Conservation (phyloP, 2,888 invertebrate genomes). For the Homarus gammarus region DNA sequence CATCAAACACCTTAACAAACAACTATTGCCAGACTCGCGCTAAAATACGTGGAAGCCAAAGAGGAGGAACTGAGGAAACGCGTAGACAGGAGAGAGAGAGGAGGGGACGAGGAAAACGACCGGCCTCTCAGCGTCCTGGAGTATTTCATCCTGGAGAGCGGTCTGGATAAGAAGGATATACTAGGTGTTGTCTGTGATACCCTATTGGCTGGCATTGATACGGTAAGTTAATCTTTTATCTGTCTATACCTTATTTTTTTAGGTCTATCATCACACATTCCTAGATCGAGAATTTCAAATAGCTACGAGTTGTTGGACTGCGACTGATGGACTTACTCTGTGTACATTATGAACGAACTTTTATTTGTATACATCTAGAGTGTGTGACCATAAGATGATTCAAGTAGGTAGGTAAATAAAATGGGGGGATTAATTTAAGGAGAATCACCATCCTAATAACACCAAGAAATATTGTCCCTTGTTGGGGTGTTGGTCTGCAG, state of each 20-base stretch:
- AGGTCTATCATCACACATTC: not conserved
- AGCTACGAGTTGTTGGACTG: too few relatives aligned
- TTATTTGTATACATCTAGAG: too few relatives aligned
- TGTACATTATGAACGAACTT: too few relatives aligned
- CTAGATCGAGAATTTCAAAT: too few relatives aligned
- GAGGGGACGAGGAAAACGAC: not conserved
- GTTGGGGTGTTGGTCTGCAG: too few relatives aligned
- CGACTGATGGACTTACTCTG: too few relatives aligned
- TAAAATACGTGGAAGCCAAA: constrained; percentile 61
- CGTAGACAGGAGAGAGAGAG: not conserved
- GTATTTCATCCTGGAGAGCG: constrained; percentile 85
- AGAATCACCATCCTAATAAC: too few relatives aligned
- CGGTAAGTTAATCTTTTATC: constrained; percentile 78
- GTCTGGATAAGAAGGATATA: constrained; percentile 88
- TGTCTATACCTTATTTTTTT: not conserved
- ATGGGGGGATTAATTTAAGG: too few relatives aligned
- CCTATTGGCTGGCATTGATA: constrained; percentile 91
- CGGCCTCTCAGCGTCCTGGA: constrained; percentile 82
- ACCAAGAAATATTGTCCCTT: too few relatives aligned
- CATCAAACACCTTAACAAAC: too few relatives aligned
- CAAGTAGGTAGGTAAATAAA: too few relatives aligned
- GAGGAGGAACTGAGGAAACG: constrained; percentile 48
- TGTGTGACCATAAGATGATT: too few relatives aligned
- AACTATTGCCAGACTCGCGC: constrained; percentile 64
- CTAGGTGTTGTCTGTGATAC: constrained; percentile 91